These are phyloP conservation scores for Sorex fumeus DNA, from an alignment of 2,113 vertebrate species.

Conservation along the genomic window DNA sequence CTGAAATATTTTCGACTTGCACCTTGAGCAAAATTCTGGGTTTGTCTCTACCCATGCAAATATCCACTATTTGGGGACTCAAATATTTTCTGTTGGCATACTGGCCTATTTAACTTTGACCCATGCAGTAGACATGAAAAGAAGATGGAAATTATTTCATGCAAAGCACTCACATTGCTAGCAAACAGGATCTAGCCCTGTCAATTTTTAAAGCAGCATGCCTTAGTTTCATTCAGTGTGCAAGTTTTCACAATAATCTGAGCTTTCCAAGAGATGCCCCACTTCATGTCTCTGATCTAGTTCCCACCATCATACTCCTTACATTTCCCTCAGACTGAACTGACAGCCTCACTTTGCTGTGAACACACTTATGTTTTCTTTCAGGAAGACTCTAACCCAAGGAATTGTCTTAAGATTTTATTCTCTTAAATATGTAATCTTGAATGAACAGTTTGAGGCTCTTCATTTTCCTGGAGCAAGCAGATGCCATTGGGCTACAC, in stretches of 20 bases:
- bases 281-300: not conserved
- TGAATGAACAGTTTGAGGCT: no score
- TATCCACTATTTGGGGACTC: constrained; percentile 6
- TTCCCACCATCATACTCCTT: not conserved
- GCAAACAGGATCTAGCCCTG: not conserved
- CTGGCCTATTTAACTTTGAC: constrained; percentile 64
- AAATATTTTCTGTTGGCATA: constrained; percentile 55
- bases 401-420: not conserved
- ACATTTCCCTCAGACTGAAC: not conserved
- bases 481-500: no score
- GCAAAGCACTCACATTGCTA: constrained; percentile 26
- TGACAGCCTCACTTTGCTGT: not conserved
- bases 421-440: constrained; percentile 38
- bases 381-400: not conserved
- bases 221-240: not conserved
- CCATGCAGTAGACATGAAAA: constrained; percentile 54
- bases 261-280: not conserved
- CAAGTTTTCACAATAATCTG: not conserved
- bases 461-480: no score
- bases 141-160: constrained; percentile 59
- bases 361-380: not conserved
- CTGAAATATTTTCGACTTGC: not conserved
- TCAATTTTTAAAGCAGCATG: not conserved
- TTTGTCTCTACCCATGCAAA: constrained; percentile 6
- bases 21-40: not conserved